These are phyloP conservation scores for Emys orbicularis DNA, from an alignment of 2,797 vertebrate species.

Conservation along the genomic window DNA sequence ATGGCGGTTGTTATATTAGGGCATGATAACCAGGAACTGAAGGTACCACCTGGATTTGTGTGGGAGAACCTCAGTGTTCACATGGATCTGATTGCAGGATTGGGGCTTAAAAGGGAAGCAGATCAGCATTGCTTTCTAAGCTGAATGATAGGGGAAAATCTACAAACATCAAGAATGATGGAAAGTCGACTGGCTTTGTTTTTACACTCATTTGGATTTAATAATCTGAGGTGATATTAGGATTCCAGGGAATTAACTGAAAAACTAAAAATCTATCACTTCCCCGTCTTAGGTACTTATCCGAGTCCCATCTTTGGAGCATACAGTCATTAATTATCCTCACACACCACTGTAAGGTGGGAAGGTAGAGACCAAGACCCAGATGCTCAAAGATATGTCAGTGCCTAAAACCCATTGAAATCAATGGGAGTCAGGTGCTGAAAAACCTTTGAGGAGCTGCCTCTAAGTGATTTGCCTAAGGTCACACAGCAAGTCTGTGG, in stretches of 20 bases:
- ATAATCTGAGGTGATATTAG: not conserved
- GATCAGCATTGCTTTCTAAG: not conserved
- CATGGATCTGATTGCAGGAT: not conserved
- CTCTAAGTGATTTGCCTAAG: not conserved
- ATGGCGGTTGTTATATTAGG: not conserved
- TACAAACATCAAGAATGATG: not conserved
- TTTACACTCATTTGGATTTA: not conserved
- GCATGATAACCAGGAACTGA: not conserved
- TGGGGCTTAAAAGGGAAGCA: not conserved
- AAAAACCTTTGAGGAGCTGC: not conserved
- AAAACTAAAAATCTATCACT: not conserved
- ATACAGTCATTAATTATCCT: not conserved
- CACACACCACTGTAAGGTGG: not conserved
- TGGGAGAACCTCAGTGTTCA: not conserved
- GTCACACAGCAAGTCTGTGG: not conserved
- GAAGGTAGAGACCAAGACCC: not conserved
- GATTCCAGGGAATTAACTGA: not conserved
- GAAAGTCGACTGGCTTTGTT: not conserved
- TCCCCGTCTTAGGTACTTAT: not conserved
- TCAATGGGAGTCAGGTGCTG: not conserved
- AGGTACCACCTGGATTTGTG: not conserved
- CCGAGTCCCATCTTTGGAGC: not conserved
- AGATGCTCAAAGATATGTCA: not conserved
- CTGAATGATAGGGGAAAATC: not conserved
- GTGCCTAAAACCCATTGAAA: not conserved